These are phyloP conservation scores for Mesoligia furuncula DNA, from an alignment of 2,888 invertebrate species.

Conservation along the genomic window DNA sequence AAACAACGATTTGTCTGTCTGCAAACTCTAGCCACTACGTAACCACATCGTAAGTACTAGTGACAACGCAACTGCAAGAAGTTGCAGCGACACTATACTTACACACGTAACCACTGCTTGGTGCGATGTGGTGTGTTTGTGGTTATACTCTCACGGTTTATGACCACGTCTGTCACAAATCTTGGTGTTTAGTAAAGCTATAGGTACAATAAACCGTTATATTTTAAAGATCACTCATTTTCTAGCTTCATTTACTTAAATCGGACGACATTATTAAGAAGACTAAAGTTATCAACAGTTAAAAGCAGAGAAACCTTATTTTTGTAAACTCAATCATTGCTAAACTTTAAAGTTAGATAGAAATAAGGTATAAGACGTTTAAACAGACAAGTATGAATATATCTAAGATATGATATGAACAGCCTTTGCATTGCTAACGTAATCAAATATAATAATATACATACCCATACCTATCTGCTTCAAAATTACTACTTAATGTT, in stretches of 20 bases:
- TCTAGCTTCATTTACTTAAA: conserved; percentile 17
- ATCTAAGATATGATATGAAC: conserved; percentile 9
- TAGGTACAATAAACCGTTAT: conserved; percentile 17
- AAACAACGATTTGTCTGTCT: no score
- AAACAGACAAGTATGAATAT: background rate
- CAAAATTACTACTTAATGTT: background rate
- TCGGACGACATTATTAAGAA: conserved; percentile 27
- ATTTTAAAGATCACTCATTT: conserved; percentile 32
- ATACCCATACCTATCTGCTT: background rate
- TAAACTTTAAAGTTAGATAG: background rate
- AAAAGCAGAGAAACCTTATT: background rate
- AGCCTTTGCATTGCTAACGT: background rate
- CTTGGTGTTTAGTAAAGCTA: background rate
- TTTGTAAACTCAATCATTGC: background rate
- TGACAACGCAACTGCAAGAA: no score
- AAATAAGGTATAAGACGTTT: background rate
- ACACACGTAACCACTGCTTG: no score
- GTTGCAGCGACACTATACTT: no score
- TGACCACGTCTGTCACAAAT: background rate
- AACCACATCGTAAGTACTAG: no score
- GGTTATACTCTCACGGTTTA: background rate
- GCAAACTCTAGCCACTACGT: no score
- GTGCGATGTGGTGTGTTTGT: no score
- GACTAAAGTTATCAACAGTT: conserved; percentile 9
- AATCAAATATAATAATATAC: background rate